Base-by-base conservation (phyloP, 2,113 vertebrate genomes). In the Sapajus apella region DNA sequence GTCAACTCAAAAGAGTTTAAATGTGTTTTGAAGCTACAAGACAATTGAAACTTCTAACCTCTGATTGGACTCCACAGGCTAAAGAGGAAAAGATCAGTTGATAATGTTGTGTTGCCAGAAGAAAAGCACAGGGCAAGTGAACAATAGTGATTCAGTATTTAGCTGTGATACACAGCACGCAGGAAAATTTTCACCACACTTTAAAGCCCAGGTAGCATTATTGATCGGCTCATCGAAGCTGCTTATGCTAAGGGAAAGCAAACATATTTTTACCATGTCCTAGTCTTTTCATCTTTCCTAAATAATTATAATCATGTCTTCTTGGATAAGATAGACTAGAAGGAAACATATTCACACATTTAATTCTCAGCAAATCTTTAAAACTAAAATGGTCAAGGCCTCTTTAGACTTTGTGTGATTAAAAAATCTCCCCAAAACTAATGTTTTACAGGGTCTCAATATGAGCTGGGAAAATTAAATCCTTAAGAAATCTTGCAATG, bases 1-100 rank as follows among this genome's bases (percentile, higher is more conserved):
- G 79, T 64, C 91, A 95, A 91, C 61, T 70, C 17, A 35, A 90
- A 96, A 96, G 79, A 70, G 0, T 0, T 18, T 55, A 92, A 88
- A 92, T 97, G 70, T 84, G n/a, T 35, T 75, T 11, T 70, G 75
- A 92, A 91, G 30, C 12, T 91, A 91, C 96, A 96, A 97, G 97
- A 91, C 91, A 97, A 93, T 37, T 94, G 91, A 94, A 95, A 97
- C 68, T 83, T 97, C 73, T 95, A 95, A 97, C 85, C 93, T 95
- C 35, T 93, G 92, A 96, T 56, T 96, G 94, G 96, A 96, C 94
- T 89, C 56, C n/a, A 66, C 45, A n/a, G 35, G 72, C 37, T 90
- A 94, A 88, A 96, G 72, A 92, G 82, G 50, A 88, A 91, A 97
- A 93, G 23, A 27, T 25, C 2, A 52, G 21, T 58, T 64, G 64